These are phyloP conservation scores for Acropora tenuis DNA, from an alignment of 64 coral and sea anemone species.

Conservation along the genomic window DNA sequence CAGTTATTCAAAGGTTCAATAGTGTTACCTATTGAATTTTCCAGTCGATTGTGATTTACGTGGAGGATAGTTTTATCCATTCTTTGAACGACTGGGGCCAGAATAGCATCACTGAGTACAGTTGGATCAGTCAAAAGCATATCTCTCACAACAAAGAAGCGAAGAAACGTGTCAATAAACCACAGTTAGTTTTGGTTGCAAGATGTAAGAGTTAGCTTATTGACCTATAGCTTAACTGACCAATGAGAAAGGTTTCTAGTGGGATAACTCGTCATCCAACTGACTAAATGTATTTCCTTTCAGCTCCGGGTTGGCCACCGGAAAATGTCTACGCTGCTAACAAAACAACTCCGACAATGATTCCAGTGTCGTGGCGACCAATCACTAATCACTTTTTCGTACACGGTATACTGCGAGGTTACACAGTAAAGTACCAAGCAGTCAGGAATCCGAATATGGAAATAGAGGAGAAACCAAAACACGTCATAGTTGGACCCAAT, in stretches of 20 bases:
- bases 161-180: no score
- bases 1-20: no score
- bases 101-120: no score
- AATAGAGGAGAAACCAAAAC: constrained; percentile 23
- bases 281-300: not conserved
- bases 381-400: constrained; percentile 81
- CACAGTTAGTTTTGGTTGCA: no score
- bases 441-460: constrained; percentile 61
- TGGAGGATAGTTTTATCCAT: no score
- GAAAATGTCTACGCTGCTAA: constrained; percentile 79
- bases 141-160: no score
- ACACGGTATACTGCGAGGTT: constrained; percentile 86
- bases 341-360: constrained; percentile 74
- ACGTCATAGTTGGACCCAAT: constrained; percentile 46
- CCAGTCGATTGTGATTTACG: no score
- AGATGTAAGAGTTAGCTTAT: no score
- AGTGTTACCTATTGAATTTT: no score
- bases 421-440: constrained; percentile 68
- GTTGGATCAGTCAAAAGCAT: no score
- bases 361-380: constrained; percentile 78
- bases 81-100: no score
- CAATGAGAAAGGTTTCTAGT: not conserved
- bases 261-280: not conserved
- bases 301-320: constrained; percentile 87
- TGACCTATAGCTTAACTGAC: not conserved